These are phyloP conservation scores for Lontra canadensis DNA, from an alignment of 2,113 vertebrate genomes.

Conservation along the genomic window DNA sequence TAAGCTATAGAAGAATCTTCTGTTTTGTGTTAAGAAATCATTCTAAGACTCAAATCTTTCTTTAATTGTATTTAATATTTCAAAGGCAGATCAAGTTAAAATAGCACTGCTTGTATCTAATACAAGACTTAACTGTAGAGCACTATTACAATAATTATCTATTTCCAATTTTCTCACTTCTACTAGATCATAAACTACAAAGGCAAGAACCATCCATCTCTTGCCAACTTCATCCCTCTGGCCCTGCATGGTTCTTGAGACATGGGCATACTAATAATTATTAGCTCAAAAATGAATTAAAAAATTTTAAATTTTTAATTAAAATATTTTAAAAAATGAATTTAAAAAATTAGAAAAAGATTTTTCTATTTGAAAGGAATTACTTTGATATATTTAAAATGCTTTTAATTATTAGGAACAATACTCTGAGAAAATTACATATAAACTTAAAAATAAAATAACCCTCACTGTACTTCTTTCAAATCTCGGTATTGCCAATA, in stretches of 20 bases:
- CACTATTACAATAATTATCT: neutral
- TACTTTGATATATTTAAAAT: neutral
- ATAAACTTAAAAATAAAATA: slow-evolving; percentile 12
- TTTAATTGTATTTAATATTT: slow-evolving; percentile 41
- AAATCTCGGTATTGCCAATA: neutral
- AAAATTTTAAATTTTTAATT: neutral
- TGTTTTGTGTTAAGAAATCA: slow-evolving; percentile 30
- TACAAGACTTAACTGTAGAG: neutral
- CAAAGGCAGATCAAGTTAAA: neutral
- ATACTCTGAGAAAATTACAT: neutral
- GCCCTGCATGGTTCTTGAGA: neutral
- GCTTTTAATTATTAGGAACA: slow-evolving; percentile 2
- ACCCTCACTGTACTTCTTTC: neutral
- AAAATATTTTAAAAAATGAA: neutral
- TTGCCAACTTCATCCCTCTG: neutral
- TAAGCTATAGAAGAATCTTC: neutral
- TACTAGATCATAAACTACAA: neutral
- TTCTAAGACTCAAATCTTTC: neutral
- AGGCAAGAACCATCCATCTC: neutral
- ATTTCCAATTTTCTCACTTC: neutral
- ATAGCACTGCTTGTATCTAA: neutral
- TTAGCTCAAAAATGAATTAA: neutral
- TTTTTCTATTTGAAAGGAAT: neutral
- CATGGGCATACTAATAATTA: neutral
- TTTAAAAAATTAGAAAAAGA: neutral